Evolutionary conservation across 2,797 vertebrate species (phyloP), one percentile per base, ranked within the genome.

Genomic region (Sebastes nivosus): DNA sequence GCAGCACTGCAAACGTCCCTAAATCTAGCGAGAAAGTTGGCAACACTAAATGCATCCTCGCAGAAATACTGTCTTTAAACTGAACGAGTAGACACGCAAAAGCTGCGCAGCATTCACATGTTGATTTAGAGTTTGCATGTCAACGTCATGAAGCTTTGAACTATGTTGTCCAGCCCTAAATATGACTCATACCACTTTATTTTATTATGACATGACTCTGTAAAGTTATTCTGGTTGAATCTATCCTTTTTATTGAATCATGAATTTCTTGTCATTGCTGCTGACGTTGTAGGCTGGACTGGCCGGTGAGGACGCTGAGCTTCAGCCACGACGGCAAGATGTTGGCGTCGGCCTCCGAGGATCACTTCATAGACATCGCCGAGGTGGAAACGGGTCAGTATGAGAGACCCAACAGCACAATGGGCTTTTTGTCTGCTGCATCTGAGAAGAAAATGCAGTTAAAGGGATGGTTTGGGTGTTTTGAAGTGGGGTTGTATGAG

Each of bases 271-370:
- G 1, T 42, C 3, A 3, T 2, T 22, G 16, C 10, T n/a, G 14
- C 18, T 27, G 12, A 5, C 1, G 3, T 6, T 25, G 6, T 83
- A 99, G 98, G 84, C 91, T 99, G 16, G 99, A 99, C 92, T 99
- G 99, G 99, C 99, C 99, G 0, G 99, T 99, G 77, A 95, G 98
- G 84, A 99, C 99, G 0, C 93, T 99, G 79, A 99, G 98, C 93
- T 99, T 99, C 81, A 99, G 98, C 94, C 97, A 98, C 0, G 98
- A 99, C 67, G 99, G 98, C 16, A 98, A 98, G 93, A 99, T 99
- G 98, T 88, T 99, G 92, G 98, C 99, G 0, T 99, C 98, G 0
- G 98, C 98, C 0, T 99, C 98, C 0, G 98, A 99, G 90, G 99
- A 99, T 92, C 99, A 99, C 87, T 99, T 99, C 90, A 99, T 99